Percentiles rank a stretch among this genome's conserved stretches.
phyloP scores from a whole-genome alignment of 2,888 invertebrate genomes.

The Microdon myrmicae region DNA sequence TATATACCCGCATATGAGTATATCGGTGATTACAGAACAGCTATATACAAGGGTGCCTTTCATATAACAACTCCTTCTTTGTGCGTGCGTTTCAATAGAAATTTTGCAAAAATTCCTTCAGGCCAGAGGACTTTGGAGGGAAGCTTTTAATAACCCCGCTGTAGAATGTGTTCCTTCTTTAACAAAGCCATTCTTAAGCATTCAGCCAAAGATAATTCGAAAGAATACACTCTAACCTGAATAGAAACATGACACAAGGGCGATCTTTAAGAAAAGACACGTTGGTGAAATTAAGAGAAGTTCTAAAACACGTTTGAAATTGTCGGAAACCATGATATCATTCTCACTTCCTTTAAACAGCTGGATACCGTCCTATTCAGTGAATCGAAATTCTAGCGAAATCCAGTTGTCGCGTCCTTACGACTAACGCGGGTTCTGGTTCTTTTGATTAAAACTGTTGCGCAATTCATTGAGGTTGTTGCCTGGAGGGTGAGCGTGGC shows the following conservation, averaged over 20 bases:
- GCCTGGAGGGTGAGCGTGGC: slow-evolving; percentile 32
- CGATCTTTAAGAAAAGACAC: background rate
- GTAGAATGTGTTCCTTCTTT: no score
- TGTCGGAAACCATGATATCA: slow-evolving; percentile 10
- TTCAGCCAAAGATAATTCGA: slow-evolving; percentile 11
- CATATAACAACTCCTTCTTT: no score
- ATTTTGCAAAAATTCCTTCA: no score
- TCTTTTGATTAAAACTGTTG: slow-evolving; percentile 11
- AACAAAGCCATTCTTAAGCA: slow-evolving; percentile 16
- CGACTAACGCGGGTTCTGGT: slow-evolving; percentile 7
- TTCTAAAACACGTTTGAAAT: slow-evolving; percentile 17
- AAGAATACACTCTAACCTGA: background rate
- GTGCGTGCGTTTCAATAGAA: no score
- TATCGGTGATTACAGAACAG: no score
- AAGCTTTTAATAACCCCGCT: no score
- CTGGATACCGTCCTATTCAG: slow-evolving; percentile 35
- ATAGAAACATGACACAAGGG: background rate
- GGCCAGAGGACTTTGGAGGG: no score
- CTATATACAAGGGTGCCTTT: no score
- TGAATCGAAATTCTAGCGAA: slow-evolving; percentile 27
- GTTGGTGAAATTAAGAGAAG: slow-evolving; percentile 25
- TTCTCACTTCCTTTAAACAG: slow-evolving; percentile 2
- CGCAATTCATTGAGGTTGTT: slow-evolving; percentile 25
- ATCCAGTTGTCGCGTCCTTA: slow-evolving; percentile 31
- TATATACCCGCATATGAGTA: no score